These are phyloP conservation scores for Hylaeus volcanicus DNA, from an alignment of 1,140 invertebrate species.

Conservation along the genomic window DNA sequence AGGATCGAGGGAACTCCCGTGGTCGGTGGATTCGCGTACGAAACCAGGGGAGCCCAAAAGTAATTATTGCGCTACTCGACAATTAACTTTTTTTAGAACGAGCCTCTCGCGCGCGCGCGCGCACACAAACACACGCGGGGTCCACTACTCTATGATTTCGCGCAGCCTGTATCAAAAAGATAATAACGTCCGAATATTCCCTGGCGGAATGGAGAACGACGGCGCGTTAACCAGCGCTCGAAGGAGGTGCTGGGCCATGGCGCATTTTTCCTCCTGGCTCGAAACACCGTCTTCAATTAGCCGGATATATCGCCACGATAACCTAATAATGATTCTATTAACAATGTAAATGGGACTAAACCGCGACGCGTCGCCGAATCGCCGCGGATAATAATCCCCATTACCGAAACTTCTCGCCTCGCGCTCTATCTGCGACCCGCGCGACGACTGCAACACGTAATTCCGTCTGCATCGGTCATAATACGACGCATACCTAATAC, in stretches of 20 bases:
- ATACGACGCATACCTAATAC: conserved; percentile 21
- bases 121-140: neutral
- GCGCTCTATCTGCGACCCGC: neutral
- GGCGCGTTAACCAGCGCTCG: conserved; percentile 12
- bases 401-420: conserved; percentile 27
- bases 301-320: conserved; percentile 47
- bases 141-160: conserved; percentile 74
- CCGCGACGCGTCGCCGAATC: neutral
- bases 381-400: conserved; percentile 26
- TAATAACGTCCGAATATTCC: conserved; percentile 66
- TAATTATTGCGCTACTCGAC: conserved; percentile 72
- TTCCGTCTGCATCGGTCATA: conserved; percentile 22
- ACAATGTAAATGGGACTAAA: conserved; percentile 64
- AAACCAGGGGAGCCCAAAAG: conserved; percentile 43
- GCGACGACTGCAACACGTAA: conserved; percentile 1
- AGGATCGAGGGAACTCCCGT: neutral
- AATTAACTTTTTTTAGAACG: conserved; percentile 74
- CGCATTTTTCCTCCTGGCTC: neutral
- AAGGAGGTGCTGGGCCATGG: neutral
- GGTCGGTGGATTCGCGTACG: neutral
- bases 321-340: conserved; percentile 71
- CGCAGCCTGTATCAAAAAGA: conserved; percentile 68
- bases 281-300: conserved; percentile 25
- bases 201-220: neutral
- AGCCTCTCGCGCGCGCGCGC: conserved; percentile 49